Evolutionary conservation across 2,797 vertebrate genomes (phyloP).

Genomic region (Emydoidea blandingii): DNA sequence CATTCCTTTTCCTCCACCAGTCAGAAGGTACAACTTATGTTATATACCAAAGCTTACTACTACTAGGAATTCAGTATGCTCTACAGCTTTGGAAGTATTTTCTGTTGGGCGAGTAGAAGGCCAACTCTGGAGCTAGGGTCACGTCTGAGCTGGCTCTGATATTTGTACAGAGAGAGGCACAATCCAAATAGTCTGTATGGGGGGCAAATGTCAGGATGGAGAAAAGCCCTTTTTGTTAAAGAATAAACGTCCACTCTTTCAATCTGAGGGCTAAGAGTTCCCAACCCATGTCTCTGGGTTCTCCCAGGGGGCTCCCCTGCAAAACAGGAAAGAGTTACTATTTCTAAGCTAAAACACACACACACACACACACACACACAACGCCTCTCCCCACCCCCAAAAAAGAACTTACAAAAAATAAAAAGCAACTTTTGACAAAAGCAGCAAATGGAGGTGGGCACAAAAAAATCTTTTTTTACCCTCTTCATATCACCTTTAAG

Average conservation of each 20-base stretch:
- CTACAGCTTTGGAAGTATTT: neutral
- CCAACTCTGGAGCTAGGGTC: neutral
- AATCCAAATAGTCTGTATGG: neutral
- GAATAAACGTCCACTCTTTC: neutral
- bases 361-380: neutral
- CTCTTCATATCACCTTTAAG: neutral
- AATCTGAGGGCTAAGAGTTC: neutral
- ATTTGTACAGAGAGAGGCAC: neutral
- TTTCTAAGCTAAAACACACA: neutral
- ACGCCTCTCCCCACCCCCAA: neutral
- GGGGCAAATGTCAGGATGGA: neutral
- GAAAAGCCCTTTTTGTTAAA: neutral
- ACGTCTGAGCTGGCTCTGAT: neutral
- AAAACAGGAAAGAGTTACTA: neutral
- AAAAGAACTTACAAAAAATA: neutral
- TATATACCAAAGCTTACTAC: neutral
- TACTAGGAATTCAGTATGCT: neutral
- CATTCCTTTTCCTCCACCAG: neutral
- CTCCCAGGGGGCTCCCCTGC: neutral
- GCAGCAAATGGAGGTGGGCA: neutral
- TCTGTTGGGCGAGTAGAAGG: fast-evolving
- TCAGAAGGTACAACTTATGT: neutral
- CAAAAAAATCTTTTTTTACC: neutral
- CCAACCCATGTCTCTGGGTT: neutral
- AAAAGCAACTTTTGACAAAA: neutral